Conservation (phyloP, 2,888 invertebrate species). For the Augochlorella aurata region DNA sequence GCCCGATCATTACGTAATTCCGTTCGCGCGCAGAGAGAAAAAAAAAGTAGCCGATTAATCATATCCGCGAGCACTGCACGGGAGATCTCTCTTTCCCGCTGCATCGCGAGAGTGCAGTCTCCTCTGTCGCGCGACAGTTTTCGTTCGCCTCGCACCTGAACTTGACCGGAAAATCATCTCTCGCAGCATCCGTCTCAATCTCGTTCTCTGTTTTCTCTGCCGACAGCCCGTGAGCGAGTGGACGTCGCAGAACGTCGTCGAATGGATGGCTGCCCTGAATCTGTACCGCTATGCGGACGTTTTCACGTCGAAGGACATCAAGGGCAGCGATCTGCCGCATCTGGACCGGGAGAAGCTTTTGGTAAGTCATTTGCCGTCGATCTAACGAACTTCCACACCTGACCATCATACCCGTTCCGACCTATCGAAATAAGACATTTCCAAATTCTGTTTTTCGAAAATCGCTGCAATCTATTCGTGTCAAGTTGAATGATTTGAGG, state of each 20-base stretch:
- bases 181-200: slow-evolving; percentile 14
- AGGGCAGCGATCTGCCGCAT: slow-evolving; percentile 86
- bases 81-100: not conserved
- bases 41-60: slow-evolving; percentile 38
- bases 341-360: slow-evolving; percentile 87
- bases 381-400: not conserved
- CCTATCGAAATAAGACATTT: too few relatives aligned
- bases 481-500: too few relatives aligned
- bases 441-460: too few relatives aligned
- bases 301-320: slow-evolving; percentile 88
- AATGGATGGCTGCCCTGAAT: slow-evolving; percentile 90
- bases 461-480: too few relatives aligned
- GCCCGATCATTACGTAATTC: slow-evolving; percentile 44
- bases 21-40: not conserved
- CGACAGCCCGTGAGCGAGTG: slow-evolving; percentile 88
- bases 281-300: slow-evolving; percentile 88
- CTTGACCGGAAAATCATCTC: not conserved
- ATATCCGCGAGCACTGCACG: not conserved
- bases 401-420: not conserved
- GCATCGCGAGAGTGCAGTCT: not conserved
- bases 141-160: slow-evolving; percentile 16
- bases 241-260: slow-evolving; percentile 87
- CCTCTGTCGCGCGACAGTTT: too few relatives aligned
- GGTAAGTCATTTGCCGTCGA: slow-evolving; percentile 82
- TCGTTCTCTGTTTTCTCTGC: slow-evolving; percentile 42